Percentiles rank a stretch among this genome's conserved stretches.
Evolutionary conservation across 2,113 vertebrate species (phyloP).

Genomic region (Periophthalmus modestus): DNA sequence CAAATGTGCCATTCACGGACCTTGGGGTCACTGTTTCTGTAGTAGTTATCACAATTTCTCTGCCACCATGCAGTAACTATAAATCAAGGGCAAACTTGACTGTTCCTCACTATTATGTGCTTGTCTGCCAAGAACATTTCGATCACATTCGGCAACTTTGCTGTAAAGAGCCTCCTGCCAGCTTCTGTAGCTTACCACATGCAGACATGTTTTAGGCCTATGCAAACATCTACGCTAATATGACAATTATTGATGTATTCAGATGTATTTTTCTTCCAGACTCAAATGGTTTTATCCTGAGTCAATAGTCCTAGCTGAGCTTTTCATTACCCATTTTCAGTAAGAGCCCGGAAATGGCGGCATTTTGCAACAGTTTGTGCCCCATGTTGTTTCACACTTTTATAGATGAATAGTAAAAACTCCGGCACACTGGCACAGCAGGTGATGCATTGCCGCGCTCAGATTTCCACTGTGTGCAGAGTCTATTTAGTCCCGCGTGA

Average conservation of each 20-base stretch:
- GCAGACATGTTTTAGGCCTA: slow-evolving; percentile 1
- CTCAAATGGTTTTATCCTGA: background rate
- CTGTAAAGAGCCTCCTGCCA: background rate
- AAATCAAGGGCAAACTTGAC: background rate
- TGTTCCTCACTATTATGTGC: background rate
- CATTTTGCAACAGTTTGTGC: slow-evolving; percentile 19
- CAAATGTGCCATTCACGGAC: background rate
- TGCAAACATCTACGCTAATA: background rate
- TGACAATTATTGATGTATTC: background rate
- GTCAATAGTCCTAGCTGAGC: background rate
- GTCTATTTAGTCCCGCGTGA: slow-evolving; percentile 45
- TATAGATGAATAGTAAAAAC: slow-evolving; percentile 53
- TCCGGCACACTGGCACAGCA: slow-evolving; percentile 32
- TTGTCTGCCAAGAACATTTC: background rate
- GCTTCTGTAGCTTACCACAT: background rate
- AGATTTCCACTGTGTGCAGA: slow-evolving; percentile 44
- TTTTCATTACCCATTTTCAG: slow-evolving; percentile 15
- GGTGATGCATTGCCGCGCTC: slow-evolving; percentile 38
- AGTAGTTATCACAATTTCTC: background rate
- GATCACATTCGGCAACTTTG: background rate
- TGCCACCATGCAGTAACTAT: background rate
- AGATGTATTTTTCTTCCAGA: background rate
- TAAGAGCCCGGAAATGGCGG: background rate
- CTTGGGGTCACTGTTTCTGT: background rate
- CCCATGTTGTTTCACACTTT: slow-evolving; percentile 33